Conservation (phyloP, 92 coral and sea anemone species). For the Phenganax subtilis region DNA sequence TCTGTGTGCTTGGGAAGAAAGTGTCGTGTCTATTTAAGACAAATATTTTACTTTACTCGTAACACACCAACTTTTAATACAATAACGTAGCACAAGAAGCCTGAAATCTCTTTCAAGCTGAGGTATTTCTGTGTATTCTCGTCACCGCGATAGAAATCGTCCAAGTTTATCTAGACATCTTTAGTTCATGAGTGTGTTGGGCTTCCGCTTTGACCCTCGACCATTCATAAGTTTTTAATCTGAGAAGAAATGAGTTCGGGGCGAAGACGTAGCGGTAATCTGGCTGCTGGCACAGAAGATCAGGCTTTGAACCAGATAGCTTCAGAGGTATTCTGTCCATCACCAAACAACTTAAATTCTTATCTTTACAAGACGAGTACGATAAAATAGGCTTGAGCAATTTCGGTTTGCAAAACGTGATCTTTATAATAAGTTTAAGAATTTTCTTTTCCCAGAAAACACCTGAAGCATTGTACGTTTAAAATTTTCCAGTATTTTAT, state of each 20-base stretch:
- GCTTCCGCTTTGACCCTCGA: neutral
- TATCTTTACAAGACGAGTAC: too few species aligned
- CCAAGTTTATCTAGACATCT: conserved; percentile 20
- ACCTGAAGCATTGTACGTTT: too few species aligned
- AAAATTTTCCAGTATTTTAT: too few species aligned
- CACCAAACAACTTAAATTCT: too few species aligned
- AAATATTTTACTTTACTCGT: conserved; percentile 3
- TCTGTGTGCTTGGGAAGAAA: conserved; percentile 12
- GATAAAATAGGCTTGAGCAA: too few species aligned
- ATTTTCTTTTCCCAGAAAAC: too few species aligned
- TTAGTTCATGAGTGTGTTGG: conserved; percentile 12
- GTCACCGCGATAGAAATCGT: neutral
- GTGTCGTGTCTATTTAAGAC: conserved; percentile 2
- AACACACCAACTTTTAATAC: neutral
- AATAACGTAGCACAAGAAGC: neutral
- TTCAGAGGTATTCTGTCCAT: conserved; percentile 66
- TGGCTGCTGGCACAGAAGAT: conserved; percentile 77
- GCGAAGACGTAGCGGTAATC: conserved; percentile 79
- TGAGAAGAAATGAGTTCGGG: conserved; percentile 47
- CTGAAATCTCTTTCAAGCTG: neutral
- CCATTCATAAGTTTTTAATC: too few species aligned
- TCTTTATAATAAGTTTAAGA: too few species aligned
- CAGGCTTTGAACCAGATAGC: conserved; percentile 98
- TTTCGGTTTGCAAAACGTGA: too few species aligned
- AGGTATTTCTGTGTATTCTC: neutral